Conservation (phyloP, 2,888 invertebrate species). For the Lasioglossum leucozonium region DNA sequence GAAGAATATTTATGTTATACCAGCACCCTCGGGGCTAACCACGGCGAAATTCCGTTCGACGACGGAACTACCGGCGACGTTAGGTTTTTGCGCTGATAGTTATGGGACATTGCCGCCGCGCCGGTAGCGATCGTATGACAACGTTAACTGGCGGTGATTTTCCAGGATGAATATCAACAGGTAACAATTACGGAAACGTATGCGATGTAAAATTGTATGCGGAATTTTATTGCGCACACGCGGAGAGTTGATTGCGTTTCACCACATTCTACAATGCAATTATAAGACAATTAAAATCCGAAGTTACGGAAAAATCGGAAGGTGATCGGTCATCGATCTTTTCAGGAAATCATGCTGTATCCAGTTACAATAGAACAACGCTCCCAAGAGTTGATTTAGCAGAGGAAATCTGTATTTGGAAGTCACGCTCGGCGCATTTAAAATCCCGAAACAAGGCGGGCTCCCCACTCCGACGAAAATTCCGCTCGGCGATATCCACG, state of each 20-base stretch:
- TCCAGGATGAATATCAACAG: neutral
- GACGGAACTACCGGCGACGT: neutral
- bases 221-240: neutral
- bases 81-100: neutral
- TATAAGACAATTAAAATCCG: neutral
- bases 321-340: neutral
- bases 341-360: neutral
- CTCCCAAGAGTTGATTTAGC: neutral
- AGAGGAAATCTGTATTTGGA: neutral
- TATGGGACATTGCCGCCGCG: neutral
- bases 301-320: neutral
- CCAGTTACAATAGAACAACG: neutral
- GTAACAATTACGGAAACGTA: neutral
- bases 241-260: neutral
- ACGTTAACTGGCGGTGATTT: neutral
- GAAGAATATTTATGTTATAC: neutral
- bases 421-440: neutral
- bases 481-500: constrained; percentile 3
- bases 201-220: too few species aligned
- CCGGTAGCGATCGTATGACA: neutral
- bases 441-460: neutral
- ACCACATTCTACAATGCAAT: neutral
- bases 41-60: neutral
- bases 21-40: neutral
- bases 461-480: neutral